phyloP scores from a whole-genome alignment of 1,140 invertebrate genomes.

The Manduca sexta region DNA sequence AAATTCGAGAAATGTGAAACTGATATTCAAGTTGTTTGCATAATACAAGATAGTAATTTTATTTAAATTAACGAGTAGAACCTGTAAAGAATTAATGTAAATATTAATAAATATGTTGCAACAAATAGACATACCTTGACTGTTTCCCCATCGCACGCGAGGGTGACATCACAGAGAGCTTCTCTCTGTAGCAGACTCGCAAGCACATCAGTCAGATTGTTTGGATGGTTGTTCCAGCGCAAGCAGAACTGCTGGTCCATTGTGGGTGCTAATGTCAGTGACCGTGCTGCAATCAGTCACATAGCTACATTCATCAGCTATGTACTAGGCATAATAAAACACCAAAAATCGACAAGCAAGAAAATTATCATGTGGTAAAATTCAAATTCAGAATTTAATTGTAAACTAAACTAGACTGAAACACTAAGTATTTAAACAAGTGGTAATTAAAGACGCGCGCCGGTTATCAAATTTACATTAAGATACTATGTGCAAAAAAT shows the following conservation, averaged over 20 bases:
- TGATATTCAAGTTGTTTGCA: too few relatives aligned
- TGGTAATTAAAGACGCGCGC: slow-evolving; percentile 56
- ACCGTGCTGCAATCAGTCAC: slow-evolving; percentile 61
- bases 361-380: slow-evolving; percentile 18
- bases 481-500: slow-evolving; percentile 65
- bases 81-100: too few relatives aligned
- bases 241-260: slow-evolving; percentile 96
- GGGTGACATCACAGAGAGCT: slow-evolving; percentile 92
- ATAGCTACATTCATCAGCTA: slow-evolving; percentile 7
- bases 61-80: too few relatives aligned
- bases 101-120: background rate
- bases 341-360: slow-evolving; percentile 13
- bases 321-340: background rate
- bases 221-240: slow-evolving; percentile 95
- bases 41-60: too few relatives aligned
- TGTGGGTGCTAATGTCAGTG: slow-evolving; percentile 75
- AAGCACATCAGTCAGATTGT: slow-evolving; percentile 90
- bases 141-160: slow-evolving; percentile 93
- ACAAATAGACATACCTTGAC: slow-evolving; percentile 77
- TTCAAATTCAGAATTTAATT: slow-evolving; percentile 15
- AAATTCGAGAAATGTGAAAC: too few relatives aligned
- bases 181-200: slow-evolving; percentile 89
- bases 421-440: slow-evolving; percentile 34
- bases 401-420: slow-evolving; percentile 36
- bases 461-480: slow-evolving; percentile 61